Base-by-base conservation (phyloP, 1,140 invertebrate genomes). In the Atta colombica region DNA sequence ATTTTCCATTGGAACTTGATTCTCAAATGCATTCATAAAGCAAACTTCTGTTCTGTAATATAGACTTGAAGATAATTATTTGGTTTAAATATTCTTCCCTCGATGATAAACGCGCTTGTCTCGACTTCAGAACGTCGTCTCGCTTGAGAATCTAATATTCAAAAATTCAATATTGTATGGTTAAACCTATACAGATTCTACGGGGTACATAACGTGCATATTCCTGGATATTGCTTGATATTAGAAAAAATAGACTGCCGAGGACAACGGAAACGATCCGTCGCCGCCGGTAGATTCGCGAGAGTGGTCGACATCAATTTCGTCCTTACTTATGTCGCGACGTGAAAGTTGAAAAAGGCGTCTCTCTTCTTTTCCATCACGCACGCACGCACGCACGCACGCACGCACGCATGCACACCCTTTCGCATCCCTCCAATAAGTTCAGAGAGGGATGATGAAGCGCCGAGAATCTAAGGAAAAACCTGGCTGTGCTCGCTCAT, bases 391-490 rank as follows among this genome's bases (percentile, higher is more conserved):
- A 39, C 35, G 35, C 65, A 65, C 16, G 18, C 63, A 35, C 31
- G 31, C 31, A 35, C 31, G 31, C 31, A 35, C 31, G 31, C 31
- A 35, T 3, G 0, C 31, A 39, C 31, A 39, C 14, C 14, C n/a
- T 28, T 39, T 63, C 69, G 58, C 31, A 16, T 55, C 25, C 18
- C 58, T 65, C 72, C 85, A 84, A 88, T 86, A 91, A 86, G 74
- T 77, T 81, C 53, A 16, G 63, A 16, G 63, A 58, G 58, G 60
- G 78, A 87, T 87, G 77, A 91, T 72, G 85, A 85, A 90, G 85
- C 81, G 58, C n/a, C 25, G 74, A 39, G 81, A 88, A 68, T 85
- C 80, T 75, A 21, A 77, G 84, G 35, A 84, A 90, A 88, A 88
- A 85, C n/a, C 25, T 61, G 31, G 25, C 39, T 8, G 12, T 14